Percentiles rank a stretch among this genome's conserved stretches.
phyloP scores from a whole-genome alignment of 1,140 invertebrate species.

The Drosophila ogumai region DNA sequence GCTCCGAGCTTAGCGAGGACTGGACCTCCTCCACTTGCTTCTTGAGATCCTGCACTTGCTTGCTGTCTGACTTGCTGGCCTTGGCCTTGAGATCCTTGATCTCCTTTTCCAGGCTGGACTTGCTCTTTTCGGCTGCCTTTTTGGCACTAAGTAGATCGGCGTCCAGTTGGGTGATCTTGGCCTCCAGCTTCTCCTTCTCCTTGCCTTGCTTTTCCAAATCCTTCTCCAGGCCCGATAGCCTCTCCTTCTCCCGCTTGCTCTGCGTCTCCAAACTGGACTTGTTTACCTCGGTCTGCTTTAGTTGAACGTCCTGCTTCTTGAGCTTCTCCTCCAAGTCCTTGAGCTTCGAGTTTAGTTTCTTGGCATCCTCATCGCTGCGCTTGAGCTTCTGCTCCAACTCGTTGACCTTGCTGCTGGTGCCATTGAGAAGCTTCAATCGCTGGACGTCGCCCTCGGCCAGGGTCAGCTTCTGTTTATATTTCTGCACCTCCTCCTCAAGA shows the following conservation, averaged over 20 bases:
- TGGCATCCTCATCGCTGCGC: constrained; percentile 72
- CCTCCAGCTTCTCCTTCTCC: constrained; percentile 75
- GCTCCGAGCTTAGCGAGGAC: constrained; percentile 88
- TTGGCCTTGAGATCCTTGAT: constrained; percentile 86
- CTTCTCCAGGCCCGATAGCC: constrained; percentile 88
- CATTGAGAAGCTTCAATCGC: constrained; percentile 62
- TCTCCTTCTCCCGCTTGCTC: constrained; percentile 85
- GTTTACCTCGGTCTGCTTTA: constrained; percentile 68
- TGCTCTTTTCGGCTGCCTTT: constrained; percentile 86
- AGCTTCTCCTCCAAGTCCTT: constrained; percentile 81
- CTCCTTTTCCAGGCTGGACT: constrained; percentile 85
- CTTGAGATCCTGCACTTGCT: constrained; percentile 88
- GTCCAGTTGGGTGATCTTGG: constrained; percentile 71
- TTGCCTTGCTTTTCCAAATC: constrained; percentile 88
- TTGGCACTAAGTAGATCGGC: constrained; percentile 86
- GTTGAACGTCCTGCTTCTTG: constrained; percentile 72
- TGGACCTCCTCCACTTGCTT: constrained; percentile 87
- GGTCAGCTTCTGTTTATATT: constrained; percentile 66
- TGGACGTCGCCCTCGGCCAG: constrained; percentile 75
- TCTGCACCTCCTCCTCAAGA: constrained; percentile 72
- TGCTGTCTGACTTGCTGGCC: constrained; percentile 78
- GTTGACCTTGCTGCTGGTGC: constrained; percentile 55
- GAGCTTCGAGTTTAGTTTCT: constrained; percentile 65
- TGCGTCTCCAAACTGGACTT: constrained; percentile 69
- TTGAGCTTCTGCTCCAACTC: constrained; percentile 79